A percentile compares a stretch with the other conserved stretches of the same genome.
Conservation (phyloP, 2,113 vertebrate genomes). For the Platysternon megacephalum region DNA sequence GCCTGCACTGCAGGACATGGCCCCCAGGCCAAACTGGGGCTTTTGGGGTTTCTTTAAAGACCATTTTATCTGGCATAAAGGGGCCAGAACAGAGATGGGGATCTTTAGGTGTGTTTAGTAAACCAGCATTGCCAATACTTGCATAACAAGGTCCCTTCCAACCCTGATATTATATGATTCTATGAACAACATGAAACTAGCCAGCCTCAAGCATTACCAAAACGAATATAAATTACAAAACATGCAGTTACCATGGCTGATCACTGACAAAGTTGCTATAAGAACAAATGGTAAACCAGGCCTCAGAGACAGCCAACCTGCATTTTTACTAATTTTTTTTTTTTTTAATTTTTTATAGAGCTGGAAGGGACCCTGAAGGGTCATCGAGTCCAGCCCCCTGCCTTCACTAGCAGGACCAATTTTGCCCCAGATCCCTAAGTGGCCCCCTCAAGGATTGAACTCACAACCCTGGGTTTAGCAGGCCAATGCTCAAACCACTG, state of each 20-base stretch:
- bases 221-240: background rate
- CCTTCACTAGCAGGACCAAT: too few species aligned
- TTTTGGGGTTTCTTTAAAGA: background rate
- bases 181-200: too few species aligned
- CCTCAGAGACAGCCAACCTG: background rate
- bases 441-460: too few species aligned
- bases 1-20: background rate
- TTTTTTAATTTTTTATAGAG: too few species aligned
- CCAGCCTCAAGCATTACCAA: background rate
- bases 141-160: too few species aligned
- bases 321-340: too few species aligned
- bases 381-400: too few species aligned
- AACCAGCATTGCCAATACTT: background rate
- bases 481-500: too few species aligned
- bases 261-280: background rate
- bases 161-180: too few species aligned
- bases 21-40: background rate
- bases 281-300: background rate
- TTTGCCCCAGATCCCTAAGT: too few species aligned
- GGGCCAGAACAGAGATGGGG: background rate
- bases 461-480: too few species aligned
- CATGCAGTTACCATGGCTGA: background rate
- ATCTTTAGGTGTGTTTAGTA: background rate
- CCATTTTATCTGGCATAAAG: background rate
- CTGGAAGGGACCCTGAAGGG: too few species aligned